These are phyloP conservation scores for Sorex fumeus DNA, from an alignment of 2,113 vertebrate species.

Conservation along the genomic window DNA sequence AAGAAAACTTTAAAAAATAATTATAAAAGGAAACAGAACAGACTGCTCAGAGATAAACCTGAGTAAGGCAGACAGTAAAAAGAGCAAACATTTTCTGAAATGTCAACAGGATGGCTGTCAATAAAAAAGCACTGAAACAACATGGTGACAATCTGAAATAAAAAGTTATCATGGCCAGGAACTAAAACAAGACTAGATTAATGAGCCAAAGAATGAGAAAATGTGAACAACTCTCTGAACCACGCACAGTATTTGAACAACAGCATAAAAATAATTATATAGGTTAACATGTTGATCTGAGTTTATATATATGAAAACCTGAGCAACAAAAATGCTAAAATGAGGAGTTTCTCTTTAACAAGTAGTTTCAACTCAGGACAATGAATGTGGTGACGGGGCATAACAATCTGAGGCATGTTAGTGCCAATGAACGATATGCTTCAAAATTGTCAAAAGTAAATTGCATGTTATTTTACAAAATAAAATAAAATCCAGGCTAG, in stretches of 20 bases:
- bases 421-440: background rate
- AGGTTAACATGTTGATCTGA: background rate
- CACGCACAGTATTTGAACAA: background rate
- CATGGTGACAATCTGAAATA: background rate
- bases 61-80: background rate
- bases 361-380: background rate
- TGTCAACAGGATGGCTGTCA: background rate
- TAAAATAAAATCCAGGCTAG: conserved; percentile 20
- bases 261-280: background rate
- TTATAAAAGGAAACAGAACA: background rate
- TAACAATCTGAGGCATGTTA: background rate
- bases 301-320: background rate
- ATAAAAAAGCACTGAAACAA: background rate
- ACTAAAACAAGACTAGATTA: conserved; percentile 38
- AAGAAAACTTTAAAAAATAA: background rate
- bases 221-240: background rate
- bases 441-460: background rate
- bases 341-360: background rate
- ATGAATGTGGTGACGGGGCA: background rate
- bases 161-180: background rate
- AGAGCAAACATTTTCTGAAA: conserved; percentile 4
- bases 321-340: background rate
- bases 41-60: background rate
- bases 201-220: background rate
- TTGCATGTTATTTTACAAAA: background rate